phyloP scores from a whole-genome alignment of 2,888 invertebrate species.

The Xestoiulus laeticollis region DNA sequence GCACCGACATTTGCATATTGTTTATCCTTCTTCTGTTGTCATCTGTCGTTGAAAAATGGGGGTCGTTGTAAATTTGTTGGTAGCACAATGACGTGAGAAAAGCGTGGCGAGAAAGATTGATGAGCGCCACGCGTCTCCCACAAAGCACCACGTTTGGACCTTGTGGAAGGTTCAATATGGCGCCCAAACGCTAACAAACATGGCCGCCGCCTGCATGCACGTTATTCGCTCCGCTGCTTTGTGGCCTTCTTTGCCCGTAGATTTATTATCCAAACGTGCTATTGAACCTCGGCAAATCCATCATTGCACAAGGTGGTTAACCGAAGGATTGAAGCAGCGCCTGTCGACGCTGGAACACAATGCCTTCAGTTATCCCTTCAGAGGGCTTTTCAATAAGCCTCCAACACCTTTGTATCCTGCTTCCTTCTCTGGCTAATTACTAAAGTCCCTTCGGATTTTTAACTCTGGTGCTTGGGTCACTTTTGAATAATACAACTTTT shows the following conservation, averaged over 20 bases:
- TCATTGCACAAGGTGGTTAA: slow-evolving; percentile 31
- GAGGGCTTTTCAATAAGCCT: not conserved
- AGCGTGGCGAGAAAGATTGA: slow-evolving; percentile 20
- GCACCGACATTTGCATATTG: slow-evolving; percentile 7
- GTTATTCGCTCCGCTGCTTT: not conserved
- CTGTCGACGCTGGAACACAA: not conserved
- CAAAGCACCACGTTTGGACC: not conserved
- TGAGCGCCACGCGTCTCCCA: slow-evolving; percentile 39
- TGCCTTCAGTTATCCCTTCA: not conserved
- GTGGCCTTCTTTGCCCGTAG: not conserved
- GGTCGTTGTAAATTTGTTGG: slow-evolving; percentile 18
- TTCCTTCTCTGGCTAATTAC: slow-evolving; percentile 1
- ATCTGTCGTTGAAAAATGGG: slow-evolving; percentile 1
- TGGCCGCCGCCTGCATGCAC: not conserved
- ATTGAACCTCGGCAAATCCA: not conserved
- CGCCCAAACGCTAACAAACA: not conserved
- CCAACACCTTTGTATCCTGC: slow-evolving; percentile 7
- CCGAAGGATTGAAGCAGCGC: not conserved
- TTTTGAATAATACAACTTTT: not conserved
- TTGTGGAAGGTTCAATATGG: not conserved
- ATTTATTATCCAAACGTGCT: not conserved
- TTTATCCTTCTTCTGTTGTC: not conserved
- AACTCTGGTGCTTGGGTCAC: not conserved
- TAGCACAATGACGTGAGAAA: not conserved
- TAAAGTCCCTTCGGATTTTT: slow-evolving; percentile 10